Conservation (phyloP, 2,888 invertebrate genomes). For the Drosophila acutilabella region DNA sequence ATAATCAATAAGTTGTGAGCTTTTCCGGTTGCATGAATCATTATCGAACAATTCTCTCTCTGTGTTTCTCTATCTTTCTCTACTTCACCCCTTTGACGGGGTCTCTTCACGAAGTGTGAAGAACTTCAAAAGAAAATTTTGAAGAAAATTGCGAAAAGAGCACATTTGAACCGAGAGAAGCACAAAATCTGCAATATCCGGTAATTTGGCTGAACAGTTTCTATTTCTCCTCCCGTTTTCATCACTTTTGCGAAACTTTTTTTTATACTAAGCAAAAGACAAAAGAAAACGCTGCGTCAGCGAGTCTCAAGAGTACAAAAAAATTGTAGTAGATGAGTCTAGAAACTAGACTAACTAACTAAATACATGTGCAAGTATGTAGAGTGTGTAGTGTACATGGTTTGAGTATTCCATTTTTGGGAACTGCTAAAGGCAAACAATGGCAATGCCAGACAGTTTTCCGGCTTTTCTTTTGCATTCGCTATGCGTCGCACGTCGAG, state of each 20-base stretch:
- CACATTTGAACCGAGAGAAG: constrained; percentile 46
- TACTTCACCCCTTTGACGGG: constrained; percentile 2
- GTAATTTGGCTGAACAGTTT: constrained; percentile 50
- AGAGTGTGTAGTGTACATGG: constrained; percentile 21
- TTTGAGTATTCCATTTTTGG: constrained; percentile 62
- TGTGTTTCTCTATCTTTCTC: not conserved
- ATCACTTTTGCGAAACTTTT: constrained; percentile 7
- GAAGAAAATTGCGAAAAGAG: constrained; percentile 27
- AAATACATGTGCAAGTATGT: constrained; percentile 20
- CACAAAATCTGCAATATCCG: constrained; percentile 70
- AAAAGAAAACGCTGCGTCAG: constrained; percentile 53
- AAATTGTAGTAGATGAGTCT: not conserved
- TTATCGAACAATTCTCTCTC: not conserved
- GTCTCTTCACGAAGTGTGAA: constrained; percentile 16
- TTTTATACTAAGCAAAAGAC: constrained; percentile 31
- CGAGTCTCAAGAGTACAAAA: constrained; percentile 12
- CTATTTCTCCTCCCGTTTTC: constrained; percentile 4
- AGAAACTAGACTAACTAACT: constrained; percentile 49
- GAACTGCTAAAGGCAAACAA: constrained; percentile 56
- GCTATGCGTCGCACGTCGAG: constrained; percentile 67
- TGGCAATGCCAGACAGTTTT: constrained; percentile 66
- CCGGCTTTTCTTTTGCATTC: constrained; percentile 56
- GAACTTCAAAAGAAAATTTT: constrained; percentile 35
- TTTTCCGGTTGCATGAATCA: constrained; percentile 6
- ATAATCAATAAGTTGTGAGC: constrained; percentile 4